phyloP scores from a whole-genome alignment of 2,113 vertebrate species.

The Nesoenas mayeri region DNA sequence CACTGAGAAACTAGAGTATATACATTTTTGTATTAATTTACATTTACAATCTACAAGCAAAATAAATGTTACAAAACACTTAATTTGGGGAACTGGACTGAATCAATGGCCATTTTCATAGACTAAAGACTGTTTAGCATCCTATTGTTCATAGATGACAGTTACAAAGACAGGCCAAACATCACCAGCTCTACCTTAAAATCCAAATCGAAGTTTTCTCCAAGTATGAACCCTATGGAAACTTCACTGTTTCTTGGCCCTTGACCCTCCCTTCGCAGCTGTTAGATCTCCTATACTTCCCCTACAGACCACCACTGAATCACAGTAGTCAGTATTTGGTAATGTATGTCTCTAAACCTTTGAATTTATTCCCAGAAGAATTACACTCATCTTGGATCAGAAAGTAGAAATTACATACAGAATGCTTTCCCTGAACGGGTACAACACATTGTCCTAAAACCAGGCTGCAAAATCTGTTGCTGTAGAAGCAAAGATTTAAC shows the following conservation, averaged over 20 bases:
- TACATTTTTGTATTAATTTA: background rate
- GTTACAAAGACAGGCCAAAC: background rate
- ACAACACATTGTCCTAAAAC: background rate
- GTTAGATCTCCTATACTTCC: background rate
- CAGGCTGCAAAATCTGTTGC: background rate
- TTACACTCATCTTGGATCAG: background rate
- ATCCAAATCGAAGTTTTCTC: background rate
- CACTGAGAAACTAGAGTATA: background rate
- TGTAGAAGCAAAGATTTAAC: background rate
- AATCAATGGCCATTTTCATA: background rate
- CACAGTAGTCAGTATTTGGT: background rate
- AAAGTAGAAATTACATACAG: background rate
- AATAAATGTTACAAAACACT: background rate
- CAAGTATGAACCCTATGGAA: background rate
- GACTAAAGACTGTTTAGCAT: background rate
- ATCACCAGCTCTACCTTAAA: background rate
- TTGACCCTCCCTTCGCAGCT: background rate
- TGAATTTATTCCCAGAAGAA: conserved; percentile 11
- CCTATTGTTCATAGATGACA: background rate
- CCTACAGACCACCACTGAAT: background rate
- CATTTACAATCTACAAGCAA: background rate
- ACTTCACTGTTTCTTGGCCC: background rate
- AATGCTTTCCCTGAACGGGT: background rate
- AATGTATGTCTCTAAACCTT: background rate
- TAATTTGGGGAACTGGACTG: background rate